Evolutionary conservation across 2,113 vertebrate species (phyloP), one percentile per base, ranked within the genome.

Genomic region (Lophura nycthemera): DNA sequence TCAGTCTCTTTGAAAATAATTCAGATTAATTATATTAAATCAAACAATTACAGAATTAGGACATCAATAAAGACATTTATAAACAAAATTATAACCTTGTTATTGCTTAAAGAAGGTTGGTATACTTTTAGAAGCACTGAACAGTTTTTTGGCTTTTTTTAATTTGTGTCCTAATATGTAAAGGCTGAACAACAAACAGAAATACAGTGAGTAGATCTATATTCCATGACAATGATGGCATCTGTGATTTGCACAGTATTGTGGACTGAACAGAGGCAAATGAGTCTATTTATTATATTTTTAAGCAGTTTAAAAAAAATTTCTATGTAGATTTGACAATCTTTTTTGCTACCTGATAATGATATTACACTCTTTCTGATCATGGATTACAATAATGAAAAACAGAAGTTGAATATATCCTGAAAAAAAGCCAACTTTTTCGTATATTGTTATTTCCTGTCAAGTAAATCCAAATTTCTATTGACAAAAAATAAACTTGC

Each of bases 201-300:
- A 90, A 89, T 70, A 64, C 63, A 76, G 87, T 66, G 86, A 57
- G 60, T 50, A 47, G 47, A 47, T 82, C 90, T 87, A 45, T 63
- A 60, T 30, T 70, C 69, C 40, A 48, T 70, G 66, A 92, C 60
- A 95, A 63, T 0, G n/a, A 27, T 65, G 67, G 69, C 72, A 64
- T 89, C 45, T 86, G 73, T 80, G 86, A 78, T 88, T 88, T 93
- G 47, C 83, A 83, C 57, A 74, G 50, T 73, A 63, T 86, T 92
- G 70, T 86, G 42, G 40, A 63, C 36, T 1, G 77, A 92, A 88
- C 73, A 75, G 21, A 89, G 89, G 87, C 27, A 91, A 83, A 74
- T 80, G 43, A 71, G 30, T 88, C 67, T 80, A 64, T 67, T 88
- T 45, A 65, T 81, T 87, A 95, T 79, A 92, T 87, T 75, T 78